These are phyloP conservation scores for Lasius fuliginosus DNA, from an alignment of 2,888 invertebrate species.

Conservation along the genomic window DNA sequence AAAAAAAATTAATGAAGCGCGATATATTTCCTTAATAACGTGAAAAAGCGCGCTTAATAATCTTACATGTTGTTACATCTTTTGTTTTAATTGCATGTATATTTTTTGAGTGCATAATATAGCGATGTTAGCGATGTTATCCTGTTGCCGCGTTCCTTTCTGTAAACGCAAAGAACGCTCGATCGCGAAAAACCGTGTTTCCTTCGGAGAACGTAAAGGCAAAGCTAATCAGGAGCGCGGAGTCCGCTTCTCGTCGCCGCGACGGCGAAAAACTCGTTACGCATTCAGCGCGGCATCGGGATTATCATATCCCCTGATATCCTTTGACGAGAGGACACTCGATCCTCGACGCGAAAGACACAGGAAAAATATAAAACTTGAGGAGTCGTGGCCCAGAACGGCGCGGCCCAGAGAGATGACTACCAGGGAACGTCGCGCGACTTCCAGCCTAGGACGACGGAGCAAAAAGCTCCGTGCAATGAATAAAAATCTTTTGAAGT, in stretches of 20 bases:
- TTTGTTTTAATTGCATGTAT: not conserved
- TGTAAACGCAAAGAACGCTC: not conserved
- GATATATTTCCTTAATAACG: not conserved
- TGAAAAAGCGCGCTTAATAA: not conserved
- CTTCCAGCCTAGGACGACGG: conserved; percentile 71
- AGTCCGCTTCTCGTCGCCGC: conserved; percentile 70
- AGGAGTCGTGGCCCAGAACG: conserved; percentile 70
- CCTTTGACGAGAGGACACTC: conserved; percentile 82
- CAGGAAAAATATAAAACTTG: conserved; percentile 79
- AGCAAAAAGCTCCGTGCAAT: conserved; percentile 81
- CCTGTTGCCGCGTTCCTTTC: not conserved
- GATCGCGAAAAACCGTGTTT: conserved; percentile 34
- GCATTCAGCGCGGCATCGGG: conserved; percentile 83
- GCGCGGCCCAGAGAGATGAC: not conserved
- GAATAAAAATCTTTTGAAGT: conserved; percentile 87
- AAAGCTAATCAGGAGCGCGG: conserved; percentile 78
- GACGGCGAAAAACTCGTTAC: conserved; percentile 79
- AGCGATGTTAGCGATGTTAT: not conserved
- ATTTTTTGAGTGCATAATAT: not conserved
- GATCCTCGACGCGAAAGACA: conserved; percentile 70
- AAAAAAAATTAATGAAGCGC: not conserved
- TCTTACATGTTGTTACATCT: not conserved
- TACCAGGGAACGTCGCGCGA: conserved; percentile 70
- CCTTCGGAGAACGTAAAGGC: conserved; percentile 64
- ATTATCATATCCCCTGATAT: conserved; percentile 84